phyloP scores from a whole-genome alignment of 2,113 vertebrate species.

The Pogonocichla stellata region DNA sequence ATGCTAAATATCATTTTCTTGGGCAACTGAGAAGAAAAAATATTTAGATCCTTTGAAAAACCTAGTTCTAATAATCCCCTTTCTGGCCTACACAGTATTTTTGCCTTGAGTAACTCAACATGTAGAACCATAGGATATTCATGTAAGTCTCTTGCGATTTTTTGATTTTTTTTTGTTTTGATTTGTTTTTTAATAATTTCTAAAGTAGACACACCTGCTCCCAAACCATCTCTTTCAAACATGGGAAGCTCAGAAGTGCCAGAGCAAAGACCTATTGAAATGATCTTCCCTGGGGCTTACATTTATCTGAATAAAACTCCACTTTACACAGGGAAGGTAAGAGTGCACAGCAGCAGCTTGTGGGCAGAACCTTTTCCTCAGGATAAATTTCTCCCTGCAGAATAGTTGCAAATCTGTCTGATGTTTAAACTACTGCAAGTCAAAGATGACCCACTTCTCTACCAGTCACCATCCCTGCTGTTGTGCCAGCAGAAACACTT shows the following conservation, averaged over 20 bases:
- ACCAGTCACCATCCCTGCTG: neutral
- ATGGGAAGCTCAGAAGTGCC: neutral
- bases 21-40: neutral
- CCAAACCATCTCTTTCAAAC: neutral
- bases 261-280: neutral
- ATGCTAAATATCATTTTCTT: neutral
- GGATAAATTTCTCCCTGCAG: neutral
- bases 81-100: neutral
- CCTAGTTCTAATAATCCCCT: neutral
- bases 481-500: neutral
- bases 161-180: neutral
- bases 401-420: neutral
- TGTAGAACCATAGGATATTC: neutral
- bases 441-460: neutral
- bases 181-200: neutral
- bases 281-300: accelerated
- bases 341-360: neutral
- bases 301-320: neutral
- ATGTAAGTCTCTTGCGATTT: neutral
- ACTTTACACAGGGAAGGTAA: neutral
- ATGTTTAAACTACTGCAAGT: neutral
- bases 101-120: neutral
- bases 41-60: neutral
- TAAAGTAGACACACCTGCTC: neutral
- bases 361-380: neutral